Evolutionary conservation across 2,797 vertebrate species (phyloP).

Genomic region (Odontamblyopus rebecca): DNA sequence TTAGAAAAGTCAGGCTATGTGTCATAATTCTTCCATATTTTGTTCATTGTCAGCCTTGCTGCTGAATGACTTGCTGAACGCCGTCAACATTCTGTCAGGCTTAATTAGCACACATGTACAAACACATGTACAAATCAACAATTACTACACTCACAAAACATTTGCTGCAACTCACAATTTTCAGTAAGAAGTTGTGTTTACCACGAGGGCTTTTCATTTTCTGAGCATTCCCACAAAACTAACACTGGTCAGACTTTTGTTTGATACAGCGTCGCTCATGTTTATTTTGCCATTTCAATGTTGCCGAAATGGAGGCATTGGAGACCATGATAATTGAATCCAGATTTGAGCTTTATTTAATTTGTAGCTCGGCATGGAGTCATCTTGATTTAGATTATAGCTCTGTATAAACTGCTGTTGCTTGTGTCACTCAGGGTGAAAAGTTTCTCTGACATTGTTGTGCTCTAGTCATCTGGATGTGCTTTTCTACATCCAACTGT

Average conservation of each 20-base stretch:
- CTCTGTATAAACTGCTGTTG: slow-evolving; percentile 68
- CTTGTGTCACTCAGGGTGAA: slow-evolving; percentile 62
- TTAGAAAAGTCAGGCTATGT: not conserved
- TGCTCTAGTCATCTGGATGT: slow-evolving; percentile 75
- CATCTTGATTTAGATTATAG: slow-evolving; percentile 77
- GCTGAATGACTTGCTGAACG: slow-evolving; percentile 62
- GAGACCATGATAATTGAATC: slow-evolving; percentile 78
- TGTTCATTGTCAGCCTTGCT: slow-evolving; percentile 57
- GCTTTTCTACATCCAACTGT: slow-evolving; percentile 67
- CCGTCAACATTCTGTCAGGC: slow-evolving; percentile 68
- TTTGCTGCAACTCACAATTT: slow-evolving; percentile 74
- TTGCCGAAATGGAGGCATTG: slow-evolving; percentile 76
- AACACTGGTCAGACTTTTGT: slow-evolving; percentile 73
- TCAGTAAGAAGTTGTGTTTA: slow-evolving; percentile 74
- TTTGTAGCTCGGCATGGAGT: slow-evolving; percentile 78
- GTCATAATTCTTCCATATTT: slow-evolving; percentile 43
- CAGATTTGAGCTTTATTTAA: slow-evolving; percentile 79
- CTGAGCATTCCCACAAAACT: slow-evolving; percentile 75
- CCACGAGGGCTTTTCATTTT: slow-evolving; percentile 77
- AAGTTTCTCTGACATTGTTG: slow-evolving; percentile 59
- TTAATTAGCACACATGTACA: slow-evolving; percentile 76
- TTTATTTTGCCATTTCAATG: slow-evolving; percentile 80
- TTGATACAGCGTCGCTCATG: slow-evolving; percentile 71
- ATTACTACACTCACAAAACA: slow-evolving; percentile 71
- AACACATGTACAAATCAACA: slow-evolving; percentile 70